Evolutionary conservation across 1,140 invertebrate species (phyloP), one percentile per base, ranked within the genome.

Genomic region (Maconellicoccus hirsutus): DNA sequence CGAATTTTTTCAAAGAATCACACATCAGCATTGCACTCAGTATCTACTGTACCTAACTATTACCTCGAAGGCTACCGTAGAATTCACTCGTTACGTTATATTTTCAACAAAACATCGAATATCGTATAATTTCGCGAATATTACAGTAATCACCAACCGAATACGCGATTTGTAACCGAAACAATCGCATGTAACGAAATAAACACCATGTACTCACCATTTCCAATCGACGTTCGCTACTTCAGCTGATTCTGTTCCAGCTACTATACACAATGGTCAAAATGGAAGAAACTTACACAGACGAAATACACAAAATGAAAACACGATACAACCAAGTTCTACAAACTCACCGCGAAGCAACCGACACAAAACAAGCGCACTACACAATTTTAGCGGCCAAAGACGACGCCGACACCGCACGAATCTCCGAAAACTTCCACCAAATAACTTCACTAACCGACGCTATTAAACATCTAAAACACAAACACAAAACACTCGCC

Each of bases 331-430:
- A 75, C 29, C 21, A 70, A 16, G 69, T 73, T 27, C 33, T 72
- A 42, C 71, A 73, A 33, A 66, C 79, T 39, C 81, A 82, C 69
- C 76, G 79, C 61, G 73, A 26, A 16, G 74, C 70, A 25, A 79
- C 77, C 0, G 75, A 76, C 66, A 75, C 71, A 21, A 81, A 79
- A 71, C 75, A 75, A 33, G 78, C 79, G 19, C 79, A 81, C 25
- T 81, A 81, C 61, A 78, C 80, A 19, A 77, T 77, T 71, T 75
- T 81, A 42, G 78, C 80, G 71, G 74, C 77, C 63, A 75, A 77
- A 26, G 80, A 82, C 42, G 75, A 78, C 61, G 69, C 27, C 22
- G 73, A 76, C 71, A 74, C 74, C 71, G 27, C 33, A 0, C 75
- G 77, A 70, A 70, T 71, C 29, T 73, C 21, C 33, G 70, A 0